These are phyloP conservation scores for Protonibea diacanthus DNA, from an alignment of 2,797 vertebrate genomes.

Conservation along the genomic window DNA sequence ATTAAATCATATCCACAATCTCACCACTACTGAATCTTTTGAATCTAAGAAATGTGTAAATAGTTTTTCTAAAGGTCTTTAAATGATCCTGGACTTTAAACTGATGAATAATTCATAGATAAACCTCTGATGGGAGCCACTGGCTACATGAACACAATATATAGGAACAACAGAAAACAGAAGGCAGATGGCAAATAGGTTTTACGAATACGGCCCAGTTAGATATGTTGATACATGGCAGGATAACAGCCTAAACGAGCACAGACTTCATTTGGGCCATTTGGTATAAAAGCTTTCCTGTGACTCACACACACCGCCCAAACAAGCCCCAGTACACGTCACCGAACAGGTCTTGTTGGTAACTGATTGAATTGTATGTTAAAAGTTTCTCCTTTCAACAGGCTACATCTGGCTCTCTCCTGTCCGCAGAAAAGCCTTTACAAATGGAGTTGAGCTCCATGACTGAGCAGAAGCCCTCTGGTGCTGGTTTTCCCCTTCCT, in stretches of 20 bases:
- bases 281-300: not conserved
- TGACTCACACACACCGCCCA: not conserved
- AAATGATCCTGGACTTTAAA: conserved; percentile 5
- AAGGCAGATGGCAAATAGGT: not conserved
- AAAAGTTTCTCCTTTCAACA: conserved; percentile 42
- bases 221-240: not conserved
- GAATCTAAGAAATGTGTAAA: conserved; percentile 2
- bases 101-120: conserved; percentile 58
- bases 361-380: conserved; percentile 60
- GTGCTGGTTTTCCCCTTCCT: conserved; percentile 73
- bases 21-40: not conserved
- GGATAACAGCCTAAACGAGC: not conserved
- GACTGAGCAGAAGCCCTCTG: conserved; percentile 76
- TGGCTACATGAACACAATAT: conserved; percentile 1
- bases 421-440: conserved; percentile 70
- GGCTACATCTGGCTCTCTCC: conserved; percentile 59
- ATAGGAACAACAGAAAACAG: not conserved
- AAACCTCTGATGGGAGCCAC: conserved; percentile 31
- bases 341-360: conserved; percentile 16
- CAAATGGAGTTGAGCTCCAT: conserved; percentile 82
- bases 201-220: not conserved
- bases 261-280: not conserved
- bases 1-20: not conserved
- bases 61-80: conserved; percentile 3
- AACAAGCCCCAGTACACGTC: not conserved